A percentile compares a stretch with the other conserved stretches of the same genome.
Conservation (phyloP, 2,113 vertebrate genomes). For the Xiphophorus maculatus region DNA sequence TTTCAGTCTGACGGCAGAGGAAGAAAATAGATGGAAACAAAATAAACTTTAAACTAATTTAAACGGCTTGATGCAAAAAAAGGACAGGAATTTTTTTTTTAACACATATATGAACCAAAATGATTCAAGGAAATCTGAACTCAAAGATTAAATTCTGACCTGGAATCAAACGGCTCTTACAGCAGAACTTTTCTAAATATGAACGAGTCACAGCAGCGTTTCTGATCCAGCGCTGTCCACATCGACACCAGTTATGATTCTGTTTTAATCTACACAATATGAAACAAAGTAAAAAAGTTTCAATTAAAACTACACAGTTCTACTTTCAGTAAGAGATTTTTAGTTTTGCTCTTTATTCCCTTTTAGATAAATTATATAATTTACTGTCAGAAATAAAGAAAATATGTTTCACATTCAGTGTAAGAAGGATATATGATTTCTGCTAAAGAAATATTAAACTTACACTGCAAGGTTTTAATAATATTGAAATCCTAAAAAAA, state of each 20-base stretch:
- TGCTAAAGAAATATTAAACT: no score
- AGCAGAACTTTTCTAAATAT: constrained; percentile 1
- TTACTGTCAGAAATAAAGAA: no score
- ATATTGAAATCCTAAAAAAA: no score
- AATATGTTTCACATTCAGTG: no score
- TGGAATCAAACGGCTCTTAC: constrained; percentile 31
- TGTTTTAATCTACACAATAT: neutral
- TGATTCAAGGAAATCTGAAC: constrained; percentile 57
- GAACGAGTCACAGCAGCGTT: constrained; percentile 13
- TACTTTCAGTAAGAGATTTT: no score
- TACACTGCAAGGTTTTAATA: no score
- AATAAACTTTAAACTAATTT: constrained; percentile 62
- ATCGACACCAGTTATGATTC: no score
- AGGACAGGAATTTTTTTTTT: constrained; percentile 28
- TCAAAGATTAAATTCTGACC: constrained; percentile 39
- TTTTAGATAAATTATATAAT: no score
- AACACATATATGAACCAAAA: constrained; percentile 19
- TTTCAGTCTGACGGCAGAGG: constrained; percentile 48
- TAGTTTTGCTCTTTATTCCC: no score
- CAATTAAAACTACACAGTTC: no score
- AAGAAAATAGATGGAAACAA: constrained; percentile 38
- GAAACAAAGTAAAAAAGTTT: no score
- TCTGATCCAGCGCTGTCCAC: neutral
- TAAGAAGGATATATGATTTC: no score
- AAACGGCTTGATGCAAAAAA: constrained; percentile 40